These are phyloP conservation scores for Ceratina japonica DNA, from an alignment of 1,140 invertebrate species.

Conservation along the genomic window DNA sequence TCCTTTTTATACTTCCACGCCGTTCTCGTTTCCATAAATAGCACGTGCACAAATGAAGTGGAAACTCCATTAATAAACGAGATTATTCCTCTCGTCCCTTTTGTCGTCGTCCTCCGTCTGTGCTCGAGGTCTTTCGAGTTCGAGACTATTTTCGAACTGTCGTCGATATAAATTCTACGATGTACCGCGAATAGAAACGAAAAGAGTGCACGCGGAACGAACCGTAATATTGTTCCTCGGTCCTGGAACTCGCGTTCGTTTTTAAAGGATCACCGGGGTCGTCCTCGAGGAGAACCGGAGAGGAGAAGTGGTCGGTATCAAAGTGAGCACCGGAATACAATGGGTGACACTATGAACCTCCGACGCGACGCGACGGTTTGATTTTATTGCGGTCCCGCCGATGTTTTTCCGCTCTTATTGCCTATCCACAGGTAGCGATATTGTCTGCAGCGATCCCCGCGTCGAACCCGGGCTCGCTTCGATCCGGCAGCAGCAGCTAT, in stretches of 20 bases:
- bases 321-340: slow-evolving; percentile 54
- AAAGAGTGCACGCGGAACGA: neutral
- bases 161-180: neutral
- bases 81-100: too few species aligned
- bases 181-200: neutral
- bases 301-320: slow-evolving; percentile 19
- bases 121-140: neutral
- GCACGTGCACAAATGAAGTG: too few species aligned
- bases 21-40: neutral
- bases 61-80: too few species aligned
- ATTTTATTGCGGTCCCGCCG: slow-evolving; percentile 55
- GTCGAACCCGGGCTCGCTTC: neutral
- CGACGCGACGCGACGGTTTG: slow-evolving; percentile 37
- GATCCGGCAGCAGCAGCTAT: neutral
- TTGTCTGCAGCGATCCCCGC: slow-evolving; percentile 24
- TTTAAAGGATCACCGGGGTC: slow-evolving; percentile 15
- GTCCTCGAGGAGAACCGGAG: neutral
- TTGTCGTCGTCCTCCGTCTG: too few species aligned
- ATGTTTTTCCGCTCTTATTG: slow-evolving; percentile 44
- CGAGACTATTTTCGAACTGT: too few species aligned
- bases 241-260: slow-evolving; percentile 12
- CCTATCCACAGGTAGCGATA: slow-evolving; percentile 44
- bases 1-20: neutral
- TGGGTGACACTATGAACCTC: slow-evolving; percentile 59
- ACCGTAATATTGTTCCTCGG: neutral